A percentile compares a stretch with the other conserved stretches of the same genome.
Conservation (phyloP, 1,140 invertebrate species). For the Atopsyche davidsoni region DNA sequence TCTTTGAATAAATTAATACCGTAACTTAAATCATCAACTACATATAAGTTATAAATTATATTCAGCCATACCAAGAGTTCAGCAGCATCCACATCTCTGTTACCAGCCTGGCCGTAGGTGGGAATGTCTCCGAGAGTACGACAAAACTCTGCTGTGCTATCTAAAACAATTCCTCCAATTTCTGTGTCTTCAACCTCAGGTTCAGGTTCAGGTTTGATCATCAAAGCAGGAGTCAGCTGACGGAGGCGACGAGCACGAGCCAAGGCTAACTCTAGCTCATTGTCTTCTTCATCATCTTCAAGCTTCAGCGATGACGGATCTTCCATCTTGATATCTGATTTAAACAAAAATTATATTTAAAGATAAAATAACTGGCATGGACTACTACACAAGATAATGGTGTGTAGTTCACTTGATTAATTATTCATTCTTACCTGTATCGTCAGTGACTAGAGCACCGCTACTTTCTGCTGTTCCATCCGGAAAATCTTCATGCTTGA, state of each 20-base stretch:
- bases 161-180: slow-evolving; percentile 69
- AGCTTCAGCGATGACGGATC: slow-evolving; percentile 52
- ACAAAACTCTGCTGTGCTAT: slow-evolving; percentile 96
- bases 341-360: slow-evolving; percentile 20
- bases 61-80: slow-evolving; percentile 74
- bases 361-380: background rate
- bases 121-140: slow-evolving; percentile 92
- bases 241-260: slow-evolving; percentile 38
- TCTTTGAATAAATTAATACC: too few species aligned
- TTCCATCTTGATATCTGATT: slow-evolving; percentile 51
- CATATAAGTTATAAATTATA: too few species aligned
- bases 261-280: slow-evolving; percentile 57
- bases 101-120: slow-evolving; percentile 83
- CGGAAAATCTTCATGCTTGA: slow-evolving; percentile 46
- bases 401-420: too few species aligned
- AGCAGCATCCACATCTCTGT: slow-evolving; percentile 76
- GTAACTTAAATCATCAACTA: too few species aligned
- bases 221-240: slow-evolving; percentile 33
- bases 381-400: background rate
- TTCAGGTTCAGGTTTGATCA: too few species aligned
- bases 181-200: slow-evolving; percentile 37
- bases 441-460: slow-evolving; percentile 41
- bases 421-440: slow-evolving; percentile 42
- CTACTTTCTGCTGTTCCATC: slow-evolving; percentile 36
- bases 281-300: slow-evolving; percentile 72